Evolutionary conservation across 2,888 invertebrate species (phyloP).

Genomic region (Pyrocoelia pectoralis): DNA sequence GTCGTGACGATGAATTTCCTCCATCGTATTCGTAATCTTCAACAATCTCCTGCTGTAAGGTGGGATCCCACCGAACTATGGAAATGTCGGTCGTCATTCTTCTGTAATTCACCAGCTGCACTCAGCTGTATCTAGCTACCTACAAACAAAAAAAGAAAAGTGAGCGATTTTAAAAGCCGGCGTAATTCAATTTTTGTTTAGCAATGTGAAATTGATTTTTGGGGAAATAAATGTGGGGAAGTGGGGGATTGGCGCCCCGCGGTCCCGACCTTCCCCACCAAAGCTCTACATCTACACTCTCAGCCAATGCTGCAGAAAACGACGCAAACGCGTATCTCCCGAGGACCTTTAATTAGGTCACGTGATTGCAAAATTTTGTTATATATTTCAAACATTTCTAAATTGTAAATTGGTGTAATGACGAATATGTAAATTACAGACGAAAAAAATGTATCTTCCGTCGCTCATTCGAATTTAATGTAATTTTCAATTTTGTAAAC

Average conservation of each 20-base stretch:
- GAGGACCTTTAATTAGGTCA: slow-evolving; percentile 22
- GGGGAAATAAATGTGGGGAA: neutral
- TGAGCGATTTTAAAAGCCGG: no score
- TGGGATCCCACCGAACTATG: slow-evolving; percentile 96
- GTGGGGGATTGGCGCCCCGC: slow-evolving; percentile 23
- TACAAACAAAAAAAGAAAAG: no score
- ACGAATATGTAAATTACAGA: neutral
- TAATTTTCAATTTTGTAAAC: slow-evolving; percentile 13
- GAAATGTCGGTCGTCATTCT: slow-evolving; percentile 97
- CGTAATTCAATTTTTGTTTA: neutral
- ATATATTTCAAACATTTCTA: no score
- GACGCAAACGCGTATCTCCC: slow-evolving; percentile 31
- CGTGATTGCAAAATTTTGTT: neutral
- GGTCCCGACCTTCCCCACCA: slow-evolving; percentile 36
- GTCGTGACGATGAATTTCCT: slow-evolving; percentile 97
- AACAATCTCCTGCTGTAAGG: slow-evolving; percentile 90
- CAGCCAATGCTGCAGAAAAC: slow-evolving; percentile 21
- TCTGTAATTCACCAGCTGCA: slow-evolving; percentile 43
- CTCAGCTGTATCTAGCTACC: slow-evolving; percentile 24
- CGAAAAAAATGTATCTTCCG: neutral
- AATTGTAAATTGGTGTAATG: neutral
- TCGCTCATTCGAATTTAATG: slow-evolving; percentile 8
- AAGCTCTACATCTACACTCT: slow-evolving; percentile 1
- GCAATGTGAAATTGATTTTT: neutral
- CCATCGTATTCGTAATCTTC: slow-evolving; percentile 99